These are phyloP conservation scores for Polyommatus icarus DNA, from an alignment of 2,888 invertebrate species.

Conservation along the genomic window DNA sequence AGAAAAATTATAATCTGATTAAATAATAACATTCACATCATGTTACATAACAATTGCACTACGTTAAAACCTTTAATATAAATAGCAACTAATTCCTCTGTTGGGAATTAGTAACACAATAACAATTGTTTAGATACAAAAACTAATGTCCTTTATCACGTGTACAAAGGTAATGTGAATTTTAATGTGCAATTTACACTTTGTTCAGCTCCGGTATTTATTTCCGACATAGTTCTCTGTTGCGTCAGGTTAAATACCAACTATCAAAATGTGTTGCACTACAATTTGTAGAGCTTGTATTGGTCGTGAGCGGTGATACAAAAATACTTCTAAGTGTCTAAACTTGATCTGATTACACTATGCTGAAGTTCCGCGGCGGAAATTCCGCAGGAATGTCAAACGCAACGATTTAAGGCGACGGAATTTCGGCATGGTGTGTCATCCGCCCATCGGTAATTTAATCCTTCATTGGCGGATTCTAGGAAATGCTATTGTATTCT, in stretches of 20 bases:
- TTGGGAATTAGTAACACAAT: not conserved
- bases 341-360: too few relatives aligned
- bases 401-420: too few relatives aligned
- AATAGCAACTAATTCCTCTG: not conserved
- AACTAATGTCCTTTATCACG: constrained; percentile 47
- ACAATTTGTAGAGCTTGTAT: not conserved
- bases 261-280: constrained; percentile 3
- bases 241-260: not conserved
- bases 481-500: too few relatives aligned
- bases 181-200: constrained; percentile 54
- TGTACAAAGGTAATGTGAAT: constrained; percentile 44
- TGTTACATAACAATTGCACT: not conserved
- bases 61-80: not conserved
- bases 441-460: too few relatives aligned
- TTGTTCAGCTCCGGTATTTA: constrained; percentile 53
- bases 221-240: constrained; percentile 46
- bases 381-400: too few relatives aligned
- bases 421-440: too few relatives aligned
- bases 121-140: not conserved
- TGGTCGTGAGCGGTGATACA: not conserved
- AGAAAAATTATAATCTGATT: not conserved
- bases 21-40: not conserved
- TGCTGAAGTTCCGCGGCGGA: too few relatives aligned
- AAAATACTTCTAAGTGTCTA: too few relatives aligned
- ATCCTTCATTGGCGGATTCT: too few relatives aligned